Conservation (phyloP, 2,888 invertebrate species). For the Leptogaster cylindrica region DNA sequence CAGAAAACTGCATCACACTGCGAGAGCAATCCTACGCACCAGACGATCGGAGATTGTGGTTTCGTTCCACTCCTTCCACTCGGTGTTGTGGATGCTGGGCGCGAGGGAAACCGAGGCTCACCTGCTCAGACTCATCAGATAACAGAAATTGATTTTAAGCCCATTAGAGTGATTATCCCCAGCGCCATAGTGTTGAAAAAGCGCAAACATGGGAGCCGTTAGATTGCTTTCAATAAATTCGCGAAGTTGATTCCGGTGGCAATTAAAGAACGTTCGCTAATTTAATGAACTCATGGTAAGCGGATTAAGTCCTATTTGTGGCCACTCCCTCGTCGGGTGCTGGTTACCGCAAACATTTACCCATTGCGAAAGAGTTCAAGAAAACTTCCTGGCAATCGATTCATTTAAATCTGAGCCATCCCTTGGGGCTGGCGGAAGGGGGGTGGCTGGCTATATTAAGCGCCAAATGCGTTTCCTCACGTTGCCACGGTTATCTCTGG, state of each 20-base stretch:
- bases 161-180: constrained; percentile 15
- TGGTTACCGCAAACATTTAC: constrained; percentile 18
- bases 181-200: constrained; percentile 7
- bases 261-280: constrained; percentile 8
- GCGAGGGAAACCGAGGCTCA: too few species aligned
- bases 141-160: constrained; percentile 23
- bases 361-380: constrained; percentile 11
- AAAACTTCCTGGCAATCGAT: constrained; percentile 21
- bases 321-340: constrained; percentile 8
- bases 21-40: too few species aligned
- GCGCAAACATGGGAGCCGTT: constrained; percentile 12
- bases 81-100: too few species aligned
- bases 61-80: too few species aligned
- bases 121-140: constrained; percentile 18
- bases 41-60: too few species aligned
- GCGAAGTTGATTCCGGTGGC: neutral
- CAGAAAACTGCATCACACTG: too few species aligned
- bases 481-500: neutral
- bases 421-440: neutral
- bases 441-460: constrained; percentile 1
- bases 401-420: constrained; percentile 2
- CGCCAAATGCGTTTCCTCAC: neutral
- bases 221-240: constrained; percentile 25
- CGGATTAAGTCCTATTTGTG: constrained; percentile 8
- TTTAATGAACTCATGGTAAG: constrained; percentile 6